Percentiles rank a stretch among this genome's conserved stretches.
Evolutionary conservation across 1,140 invertebrate species (phyloP).

Genomic region (Drosophila funebris): DNA sequence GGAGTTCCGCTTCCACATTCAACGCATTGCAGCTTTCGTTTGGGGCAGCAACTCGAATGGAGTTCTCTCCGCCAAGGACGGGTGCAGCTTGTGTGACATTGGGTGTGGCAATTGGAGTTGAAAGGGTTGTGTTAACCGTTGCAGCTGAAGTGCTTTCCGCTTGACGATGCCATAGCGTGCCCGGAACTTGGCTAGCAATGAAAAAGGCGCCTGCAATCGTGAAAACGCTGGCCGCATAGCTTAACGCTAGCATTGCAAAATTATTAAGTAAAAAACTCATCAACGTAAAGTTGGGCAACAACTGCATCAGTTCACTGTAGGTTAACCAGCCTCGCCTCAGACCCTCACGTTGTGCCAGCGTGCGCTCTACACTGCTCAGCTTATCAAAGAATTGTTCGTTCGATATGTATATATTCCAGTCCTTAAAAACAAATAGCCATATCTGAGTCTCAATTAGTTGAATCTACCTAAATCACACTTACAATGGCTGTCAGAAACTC

Average conservation of each 20-base stretch:
- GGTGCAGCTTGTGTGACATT: conserved; percentile 25
- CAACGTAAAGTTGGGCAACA: conserved; percentile 86
- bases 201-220: conserved; percentile 89
- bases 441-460: neutral
- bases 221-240: conserved; percentile 89
- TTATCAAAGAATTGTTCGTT: conserved; percentile 89
- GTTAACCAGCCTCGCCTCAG: conserved; percentile 92
- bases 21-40: conserved; percentile 52
- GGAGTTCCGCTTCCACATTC: conserved; percentile 71
- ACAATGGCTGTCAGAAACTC: conserved; percentile 96
- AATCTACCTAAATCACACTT: conserved; percentile 80
- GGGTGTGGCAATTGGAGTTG: neutral
- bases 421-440: conserved; percentile 84
- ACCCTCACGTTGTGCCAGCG: conserved; percentile 89
- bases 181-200: conserved; percentile 86
- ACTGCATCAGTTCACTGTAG: conserved; percentile 90
- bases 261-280: conserved; percentile 87
- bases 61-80: neutral
- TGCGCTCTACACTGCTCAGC: conserved; percentile 88
- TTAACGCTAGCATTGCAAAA: conserved; percentile 87
- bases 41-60: neutral
- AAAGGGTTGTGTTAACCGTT: conserved; percentile 1
- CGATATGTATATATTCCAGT: conserved; percentile 92
- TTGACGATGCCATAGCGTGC: conserved; percentile 77
- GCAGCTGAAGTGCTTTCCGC: neutral